Evolutionary conservation across 2,888 invertebrate species (phyloP).

Genomic region (Drosophila leonis): DNA sequence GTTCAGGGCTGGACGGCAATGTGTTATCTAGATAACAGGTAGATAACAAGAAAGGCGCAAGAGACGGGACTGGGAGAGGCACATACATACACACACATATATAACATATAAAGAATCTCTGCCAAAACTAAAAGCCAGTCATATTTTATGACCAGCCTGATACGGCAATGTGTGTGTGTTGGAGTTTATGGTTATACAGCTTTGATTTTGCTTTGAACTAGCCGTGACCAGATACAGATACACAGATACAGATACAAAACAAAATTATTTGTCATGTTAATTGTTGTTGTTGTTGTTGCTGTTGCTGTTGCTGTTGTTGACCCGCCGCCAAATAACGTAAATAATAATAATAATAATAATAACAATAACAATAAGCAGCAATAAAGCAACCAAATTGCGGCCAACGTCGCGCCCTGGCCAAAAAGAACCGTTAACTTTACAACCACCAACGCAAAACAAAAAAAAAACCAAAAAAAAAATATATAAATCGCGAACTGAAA

Average conservation of each 20-base stretch:
- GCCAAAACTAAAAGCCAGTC: constrained; percentile 55
- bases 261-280: constrained; percentile 52
- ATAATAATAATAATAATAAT: constrained; percentile 25
- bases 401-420: constrained; percentile 34
- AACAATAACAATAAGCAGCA: constrained; percentile 41
- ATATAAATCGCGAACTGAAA: constrained; percentile 30
- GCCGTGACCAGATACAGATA: constrained; percentile 52
- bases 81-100: background rate
- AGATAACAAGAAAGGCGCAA: constrained; percentile 53
- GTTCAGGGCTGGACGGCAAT: constrained; percentile 59
- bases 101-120: constrained; percentile 60
- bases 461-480: background rate
- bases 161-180: constrained; percentile 43
- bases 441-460: constrained; percentile 43
- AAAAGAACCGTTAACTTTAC: constrained; percentile 48
- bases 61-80: background rate
- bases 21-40: constrained; percentile 62
- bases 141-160: constrained; percentile 58
- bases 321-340: constrained; percentile 22
- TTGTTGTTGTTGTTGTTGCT: constrained; percentile 41
- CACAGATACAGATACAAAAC: constrained; percentile 8
- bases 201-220: constrained; percentile 75
- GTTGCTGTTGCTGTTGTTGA: constrained; percentile 18
- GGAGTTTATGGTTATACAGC: constrained; percentile 72
- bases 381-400: constrained; percentile 50